Conservation (phyloP, 2,797 vertebrate species). For the Clarias fuscus region DNA sequence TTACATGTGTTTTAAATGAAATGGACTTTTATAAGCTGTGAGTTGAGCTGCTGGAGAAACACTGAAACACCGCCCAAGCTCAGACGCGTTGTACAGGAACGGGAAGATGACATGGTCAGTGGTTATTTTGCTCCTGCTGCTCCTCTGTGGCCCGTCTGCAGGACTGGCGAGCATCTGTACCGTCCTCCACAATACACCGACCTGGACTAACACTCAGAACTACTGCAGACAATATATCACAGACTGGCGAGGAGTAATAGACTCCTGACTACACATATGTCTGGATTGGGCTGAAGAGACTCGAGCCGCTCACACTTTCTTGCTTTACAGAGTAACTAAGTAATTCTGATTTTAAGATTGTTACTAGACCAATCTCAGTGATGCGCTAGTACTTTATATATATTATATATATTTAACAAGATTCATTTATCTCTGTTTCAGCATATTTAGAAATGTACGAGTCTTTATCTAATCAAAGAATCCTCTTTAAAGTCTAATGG, state of each 20-base stretch:
- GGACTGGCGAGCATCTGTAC: neutral
- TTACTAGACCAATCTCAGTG: neutral
- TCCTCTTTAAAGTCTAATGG: neutral
- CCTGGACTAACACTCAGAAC: neutral
- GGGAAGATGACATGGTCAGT: neutral
- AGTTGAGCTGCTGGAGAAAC: neutral
- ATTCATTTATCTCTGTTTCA: neutral
- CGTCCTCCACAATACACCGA: neutral
- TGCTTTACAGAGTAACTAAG: neutral
- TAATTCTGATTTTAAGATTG: neutral
- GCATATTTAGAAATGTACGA: neutral
- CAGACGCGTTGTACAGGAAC: neutral
- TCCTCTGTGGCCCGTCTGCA: neutral
- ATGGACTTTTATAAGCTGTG: neutral
- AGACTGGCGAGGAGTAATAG: neutral
- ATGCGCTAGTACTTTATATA: no score
- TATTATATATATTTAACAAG: neutral
- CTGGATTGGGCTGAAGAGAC: neutral
- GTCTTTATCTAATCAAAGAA: neutral
- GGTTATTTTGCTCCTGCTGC: neutral
- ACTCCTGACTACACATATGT: neutral
- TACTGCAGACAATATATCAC: neutral
- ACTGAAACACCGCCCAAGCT: neutral
- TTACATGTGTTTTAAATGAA: constrained; percentile 12
- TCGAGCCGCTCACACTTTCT: neutral